Percentiles rank a stretch among this genome's conserved stretches.
These are phyloP conservation scores for Morone chrysops DNA, from an alignment of 2,113 vertebrate genomes.

Conservation along the genomic window DNA sequence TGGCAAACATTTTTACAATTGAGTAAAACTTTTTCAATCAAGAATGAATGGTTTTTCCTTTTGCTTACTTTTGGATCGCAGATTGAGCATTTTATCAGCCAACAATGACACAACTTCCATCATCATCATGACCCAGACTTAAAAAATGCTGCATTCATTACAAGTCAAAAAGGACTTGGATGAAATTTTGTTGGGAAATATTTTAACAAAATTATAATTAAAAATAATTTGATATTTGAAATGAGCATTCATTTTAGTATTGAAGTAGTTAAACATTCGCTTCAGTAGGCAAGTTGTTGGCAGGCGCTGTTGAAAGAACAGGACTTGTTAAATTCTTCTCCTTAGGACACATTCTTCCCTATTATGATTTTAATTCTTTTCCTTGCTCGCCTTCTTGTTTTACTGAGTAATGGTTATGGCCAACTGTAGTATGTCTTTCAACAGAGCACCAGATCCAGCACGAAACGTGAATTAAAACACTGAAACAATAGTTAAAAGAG, in stretches of 20 bases:
- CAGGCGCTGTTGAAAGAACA: background rate
- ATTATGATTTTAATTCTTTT: background rate
- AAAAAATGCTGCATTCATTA: background rate
- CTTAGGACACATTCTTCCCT: background rate
- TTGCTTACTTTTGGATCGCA: background rate
- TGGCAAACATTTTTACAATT: background rate
- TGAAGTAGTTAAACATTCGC: slow-evolving; percentile 15
- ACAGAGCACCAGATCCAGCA: slow-evolving; percentile 29
- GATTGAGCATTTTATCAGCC: background rate
- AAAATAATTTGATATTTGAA: background rate
- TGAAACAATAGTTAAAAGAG: slow-evolving; percentile 40
- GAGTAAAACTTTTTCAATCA: no score
- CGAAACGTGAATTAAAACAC: slow-evolving; percentile 2
- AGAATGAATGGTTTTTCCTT: background rate
- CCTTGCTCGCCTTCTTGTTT: no score
- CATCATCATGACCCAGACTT: background rate
- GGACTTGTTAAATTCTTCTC: background rate
- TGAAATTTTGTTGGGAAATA: background rate
- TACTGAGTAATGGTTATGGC: no score
- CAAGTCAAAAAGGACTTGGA: background rate
- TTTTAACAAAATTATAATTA: no score
- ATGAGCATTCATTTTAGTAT: background rate
- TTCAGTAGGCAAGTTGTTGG: slow-evolving; percentile 1
- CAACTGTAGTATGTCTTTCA: slow-evolving; percentile 11
- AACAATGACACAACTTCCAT: background rate